phyloP scores from a whole-genome alignment of 1,140 invertebrate genomes.

The Luehdorfia chinensis region DNA sequence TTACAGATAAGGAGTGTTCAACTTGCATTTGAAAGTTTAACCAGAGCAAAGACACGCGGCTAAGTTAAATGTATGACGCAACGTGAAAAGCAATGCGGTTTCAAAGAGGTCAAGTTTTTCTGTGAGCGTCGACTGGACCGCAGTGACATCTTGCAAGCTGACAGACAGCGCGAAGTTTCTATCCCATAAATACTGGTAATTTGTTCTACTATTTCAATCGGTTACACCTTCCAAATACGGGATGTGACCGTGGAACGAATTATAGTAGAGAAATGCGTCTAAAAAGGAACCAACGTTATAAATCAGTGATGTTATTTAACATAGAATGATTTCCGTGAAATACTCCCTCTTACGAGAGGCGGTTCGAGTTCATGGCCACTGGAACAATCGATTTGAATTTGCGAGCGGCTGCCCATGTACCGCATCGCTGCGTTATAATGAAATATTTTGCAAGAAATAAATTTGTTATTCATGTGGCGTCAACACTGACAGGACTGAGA shows the following conservation, averaged over 20 bases:
- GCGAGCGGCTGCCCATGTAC: constrained; percentile 28
- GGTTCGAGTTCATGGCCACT: constrained; percentile 59
- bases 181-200: constrained; percentile 50
- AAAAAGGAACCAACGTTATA: constrained; percentile 6
- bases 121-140: constrained; percentile 40
- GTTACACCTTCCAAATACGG: constrained; percentile 4
- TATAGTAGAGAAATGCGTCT: constrained; percentile 10
- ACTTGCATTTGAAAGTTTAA: constrained; percentile 31
- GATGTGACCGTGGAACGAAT: constrained; percentile 11
- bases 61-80: constrained; percentile 33
- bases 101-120: constrained; percentile 48
- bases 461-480: neutral
- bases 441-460: constrained; percentile 3
- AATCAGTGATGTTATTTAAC: constrained; percentile 34
- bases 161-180: constrained; percentile 37
- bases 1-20: neutral
- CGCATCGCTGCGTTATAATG: constrained; percentile 12
- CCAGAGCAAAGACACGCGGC: constrained; percentile 27
- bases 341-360: constrained; percentile 32
- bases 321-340: constrained; percentile 42
- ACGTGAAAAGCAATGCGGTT: constrained; percentile 53
- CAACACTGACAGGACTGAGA: no score
- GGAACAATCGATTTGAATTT: constrained; percentile 56
- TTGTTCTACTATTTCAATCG: constrained; percentile 22
- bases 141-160: constrained; percentile 33